Evolutionary conservation across 2,113 vertebrate genomes (phyloP).

Genomic region (Isurus oxyrinchus): DNA sequence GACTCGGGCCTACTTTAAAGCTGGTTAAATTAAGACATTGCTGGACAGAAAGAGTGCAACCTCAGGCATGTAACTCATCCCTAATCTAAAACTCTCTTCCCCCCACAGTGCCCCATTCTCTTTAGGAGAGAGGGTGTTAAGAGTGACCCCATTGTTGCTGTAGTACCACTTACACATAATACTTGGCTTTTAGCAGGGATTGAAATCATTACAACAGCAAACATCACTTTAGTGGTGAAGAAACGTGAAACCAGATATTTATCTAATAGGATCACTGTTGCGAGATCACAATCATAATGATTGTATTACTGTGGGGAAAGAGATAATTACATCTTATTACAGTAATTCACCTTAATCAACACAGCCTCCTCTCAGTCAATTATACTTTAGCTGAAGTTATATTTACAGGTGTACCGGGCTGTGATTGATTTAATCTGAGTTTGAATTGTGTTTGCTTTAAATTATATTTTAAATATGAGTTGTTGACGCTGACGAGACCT

Average conservation of each 20-base stretch:
- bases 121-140: background rate
- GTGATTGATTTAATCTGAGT: background rate
- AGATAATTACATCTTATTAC: background rate
- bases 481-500: background rate
- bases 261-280: background rate
- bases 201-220: background rate
- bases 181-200: background rate
- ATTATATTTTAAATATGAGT: background rate
- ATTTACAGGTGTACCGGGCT: background rate
- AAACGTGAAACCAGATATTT: background rate
- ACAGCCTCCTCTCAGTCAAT: background rate
- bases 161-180: background rate
- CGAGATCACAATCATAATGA: background rate
- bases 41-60: too few relatives aligned
- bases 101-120: background rate
- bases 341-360: background rate
- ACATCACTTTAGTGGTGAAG: background rate
- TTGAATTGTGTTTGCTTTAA: background rate
- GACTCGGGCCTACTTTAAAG: too few relatives aligned
- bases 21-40: too few relatives aligned
- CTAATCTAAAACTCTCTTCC: fast-evolving
- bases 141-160: background rate
- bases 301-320: background rate
- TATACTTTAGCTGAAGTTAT: background rate
- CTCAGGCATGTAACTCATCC: too few relatives aligned